Base-by-base conservation (phyloP, 2,113 vertebrate species). In the Probosciger aterrimus region DNA sequence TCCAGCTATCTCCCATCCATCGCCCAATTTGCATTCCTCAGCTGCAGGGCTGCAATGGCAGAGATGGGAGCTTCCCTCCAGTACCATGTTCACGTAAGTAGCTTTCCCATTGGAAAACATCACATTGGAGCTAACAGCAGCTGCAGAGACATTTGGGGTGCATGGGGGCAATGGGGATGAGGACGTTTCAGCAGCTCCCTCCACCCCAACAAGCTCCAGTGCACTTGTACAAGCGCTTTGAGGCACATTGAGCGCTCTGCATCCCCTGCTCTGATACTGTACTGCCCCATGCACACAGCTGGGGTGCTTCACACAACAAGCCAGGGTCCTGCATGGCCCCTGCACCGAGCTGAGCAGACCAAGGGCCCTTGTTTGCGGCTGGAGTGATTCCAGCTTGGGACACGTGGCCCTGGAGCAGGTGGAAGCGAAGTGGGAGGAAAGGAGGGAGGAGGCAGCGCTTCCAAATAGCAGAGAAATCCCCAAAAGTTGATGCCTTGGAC, bases 391-490 rank as follows among this genome's bases (percentile, higher is more conserved):
- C 96, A 96, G 82, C 46, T 33, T 19, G 33, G 77, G 93, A 93
- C 95, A 95, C 78, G 90, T 76, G 91, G 87, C n/a, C 59, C 68
- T 65, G 62, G 74, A 96, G 90, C 93, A 97, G 95, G 96, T 95
- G 96, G 93, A 93, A 52, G 35, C 5, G 7, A 79, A 35, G 50
- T 10, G 33, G 60, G 90, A 65, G 43, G 55, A 17, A 73, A 47
- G 60, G 33, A 55, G 55, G 14, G 30, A 67, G 47, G 78, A 37
- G 30, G 11, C 33, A 47, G 37, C 9, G 59, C 67, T 92, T 83
- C 81, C 65, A 67, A 84, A 47, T 18, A 35, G 43, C 86, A 64
- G 25, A 60, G 73, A 85, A 53, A 5, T 25, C 65, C 82, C 92
- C 93, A 76, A 74, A 91, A 69, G 15, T 70, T 5, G 62, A 39